Conservation (phyloP, 1,140 invertebrate species). For the Drosophila subobscura region DNA sequence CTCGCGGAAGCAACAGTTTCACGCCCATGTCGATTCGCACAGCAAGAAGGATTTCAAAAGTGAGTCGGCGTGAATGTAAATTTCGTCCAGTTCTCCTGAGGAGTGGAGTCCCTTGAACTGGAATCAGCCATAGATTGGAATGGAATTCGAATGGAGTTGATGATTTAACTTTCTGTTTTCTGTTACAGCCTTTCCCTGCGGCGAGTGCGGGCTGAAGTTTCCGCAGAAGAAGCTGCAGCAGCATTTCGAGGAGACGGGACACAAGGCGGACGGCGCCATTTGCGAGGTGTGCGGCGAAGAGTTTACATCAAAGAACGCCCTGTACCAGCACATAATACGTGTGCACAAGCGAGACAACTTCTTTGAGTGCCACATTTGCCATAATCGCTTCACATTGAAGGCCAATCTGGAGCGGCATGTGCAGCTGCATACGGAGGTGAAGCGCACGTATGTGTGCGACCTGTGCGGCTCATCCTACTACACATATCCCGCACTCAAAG, state of each 20-base stretch:
- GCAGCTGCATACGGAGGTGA: conserved; percentile 82
- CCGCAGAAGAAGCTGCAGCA: conserved; percentile 80
- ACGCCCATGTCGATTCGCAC: conserved; percentile 82
- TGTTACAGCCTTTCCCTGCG: conserved; percentile 70
- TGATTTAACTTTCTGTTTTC: not conserved
- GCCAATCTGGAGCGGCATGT: conserved; percentile 82
- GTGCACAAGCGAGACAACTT: conserved; percentile 82
- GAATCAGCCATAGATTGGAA: conserved; percentile 3
- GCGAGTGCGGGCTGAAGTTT: conserved; percentile 78
- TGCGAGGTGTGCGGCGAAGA: conserved; percentile 80
- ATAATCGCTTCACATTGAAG: conserved; percentile 82
- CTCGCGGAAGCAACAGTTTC: conserved; percentile 80
- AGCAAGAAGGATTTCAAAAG: conserved; percentile 83
- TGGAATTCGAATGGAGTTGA: not conserved
- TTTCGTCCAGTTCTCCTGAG: conserved; percentile 59
- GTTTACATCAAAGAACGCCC: conserved; percentile 75
- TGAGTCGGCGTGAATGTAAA: conserved; percentile 82
- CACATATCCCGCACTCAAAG: conserved; percentile 82
- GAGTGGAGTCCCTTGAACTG: conserved; percentile 11
- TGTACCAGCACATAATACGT: conserved; percentile 80
- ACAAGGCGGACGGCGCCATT: conserved; percentile 80
- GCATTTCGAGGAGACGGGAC: conserved; percentile 79
- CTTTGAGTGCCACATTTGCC: conserved; percentile 83
- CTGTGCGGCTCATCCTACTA: conserved; percentile 83
- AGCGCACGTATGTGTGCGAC: conserved; percentile 81